These are phyloP conservation scores for Hycleus phaleratus DNA, from an alignment of 1,140 invertebrate genomes.

Conservation along the genomic window DNA sequence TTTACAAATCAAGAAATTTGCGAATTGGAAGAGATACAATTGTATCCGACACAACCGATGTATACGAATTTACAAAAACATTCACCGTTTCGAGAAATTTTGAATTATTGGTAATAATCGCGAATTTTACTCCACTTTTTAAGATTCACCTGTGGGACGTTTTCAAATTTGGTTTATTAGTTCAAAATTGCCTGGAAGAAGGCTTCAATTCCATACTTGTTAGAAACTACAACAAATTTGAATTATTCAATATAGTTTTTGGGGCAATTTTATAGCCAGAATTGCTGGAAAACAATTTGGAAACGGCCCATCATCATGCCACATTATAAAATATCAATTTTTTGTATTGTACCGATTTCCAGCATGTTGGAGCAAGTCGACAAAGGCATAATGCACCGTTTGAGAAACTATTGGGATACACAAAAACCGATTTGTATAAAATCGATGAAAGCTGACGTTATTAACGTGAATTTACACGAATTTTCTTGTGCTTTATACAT, in stretches of 20 bases:
- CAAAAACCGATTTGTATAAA: conserved; percentile 11
- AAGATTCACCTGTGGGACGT: no score
- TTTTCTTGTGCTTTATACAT: conserved; percentile 14
- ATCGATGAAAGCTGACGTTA: neutral
- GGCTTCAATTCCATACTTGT: no score
- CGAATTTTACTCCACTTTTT: no score
- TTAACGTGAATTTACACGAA: conserved; percentile 12
- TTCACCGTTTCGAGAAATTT: conserved; percentile 30
- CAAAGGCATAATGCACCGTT: conserved; percentile 8
- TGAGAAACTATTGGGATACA: conserved; percentile 16
- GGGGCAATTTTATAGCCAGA: no score
- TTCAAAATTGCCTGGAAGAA: no score
- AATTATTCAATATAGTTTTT: no score
- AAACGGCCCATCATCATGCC: neutral
- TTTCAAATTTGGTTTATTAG: no score
- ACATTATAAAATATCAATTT: neutral
- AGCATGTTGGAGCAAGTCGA: conserved; percentile 11
- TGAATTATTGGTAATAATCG: conserved; percentile 29
- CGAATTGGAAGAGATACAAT: conserved; percentile 31
- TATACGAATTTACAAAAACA: conserved; percentile 28
- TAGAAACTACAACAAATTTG: no score
- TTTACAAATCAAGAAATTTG: conserved; percentile 30
- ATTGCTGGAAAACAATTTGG: no score
- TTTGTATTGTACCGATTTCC: neutral
- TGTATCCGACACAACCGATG: conserved; percentile 28